Base-by-base conservation (phyloP, 2,113 vertebrate species). In the Seriola quinqueradiata region DNA sequence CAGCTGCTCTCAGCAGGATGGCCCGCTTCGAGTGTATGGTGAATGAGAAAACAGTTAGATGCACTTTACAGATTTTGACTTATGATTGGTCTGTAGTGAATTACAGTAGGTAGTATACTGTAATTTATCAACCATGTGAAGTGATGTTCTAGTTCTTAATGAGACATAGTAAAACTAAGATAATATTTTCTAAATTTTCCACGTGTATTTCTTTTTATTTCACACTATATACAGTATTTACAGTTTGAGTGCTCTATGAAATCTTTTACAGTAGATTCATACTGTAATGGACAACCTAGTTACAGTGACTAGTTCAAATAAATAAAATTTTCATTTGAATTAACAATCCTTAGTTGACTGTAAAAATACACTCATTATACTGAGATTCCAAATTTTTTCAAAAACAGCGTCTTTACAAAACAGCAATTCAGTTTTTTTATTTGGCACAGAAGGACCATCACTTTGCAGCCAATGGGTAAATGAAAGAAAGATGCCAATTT, bases 1-100 rank as follows among this genome's bases (percentile, higher is more conserved):
- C 77, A 84, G 85, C 68, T 87, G 73, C 75, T 75, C 89, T 64
- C 84, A 84, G 76, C 69, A 61, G 79, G 79, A 75, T 16, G 36
- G 32, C 32, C 21, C 3, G 0, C 75, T 79, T 32, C 8, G 65
- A 50, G 19, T 71, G n/a, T 67, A 46, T n/a, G 21, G 46, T 23
- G 68, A 61, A 73, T 54, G 17, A 75, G 38, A 63, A 86, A 86
- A 75, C n/a, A 60, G 46, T 81, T 57, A 1, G 34, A 38, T 77
- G 34, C 52, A 48, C 46, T 69, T 61, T 48, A 23, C 9, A 73
- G 61, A 72, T 69, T 76, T 65, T 54, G 28, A 64, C 59, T 28
- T 21, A 44, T 48, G 25, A 54, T 23, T 67, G 61, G 34, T 17
- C 46, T 17, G 19, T 8, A 50, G 16, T 10, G 25, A 65, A 58